phyloP scores from a whole-genome alignment of 2,888 invertebrate species.

The Acrocyrtus sp. region DNA sequence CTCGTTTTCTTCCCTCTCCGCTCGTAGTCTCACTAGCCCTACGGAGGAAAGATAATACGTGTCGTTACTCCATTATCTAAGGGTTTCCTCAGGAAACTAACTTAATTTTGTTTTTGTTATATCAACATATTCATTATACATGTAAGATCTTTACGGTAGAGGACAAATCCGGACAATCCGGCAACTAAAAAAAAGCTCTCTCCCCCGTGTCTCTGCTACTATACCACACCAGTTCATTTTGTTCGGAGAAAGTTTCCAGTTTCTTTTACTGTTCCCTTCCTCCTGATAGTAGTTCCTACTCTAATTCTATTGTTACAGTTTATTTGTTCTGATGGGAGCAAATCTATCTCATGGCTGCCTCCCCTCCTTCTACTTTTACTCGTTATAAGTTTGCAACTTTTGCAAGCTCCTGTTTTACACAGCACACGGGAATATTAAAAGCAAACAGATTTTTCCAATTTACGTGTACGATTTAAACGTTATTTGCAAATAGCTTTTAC shows the following conservation, averaged over 20 bases:
- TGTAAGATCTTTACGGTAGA: too few relatives aligned
- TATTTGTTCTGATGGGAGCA: conserved; percentile 7
- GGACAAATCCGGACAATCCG: too few relatives aligned
- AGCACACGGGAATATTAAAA: neutral
- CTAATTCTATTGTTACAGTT: conserved; percentile 18
- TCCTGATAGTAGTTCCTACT: too few relatives aligned
- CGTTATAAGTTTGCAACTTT: too few relatives aligned
- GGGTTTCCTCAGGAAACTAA: neutral
- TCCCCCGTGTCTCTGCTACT: too few relatives aligned
- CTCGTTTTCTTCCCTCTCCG: too few relatives aligned
- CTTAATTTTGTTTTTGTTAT: neutral
- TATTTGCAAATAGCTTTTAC: too few relatives aligned
- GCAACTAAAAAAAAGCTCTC: too few relatives aligned
- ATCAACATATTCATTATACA: neutral
- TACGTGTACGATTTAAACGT: neutral
- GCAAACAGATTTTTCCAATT: neutral
- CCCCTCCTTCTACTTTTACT: too few relatives aligned
- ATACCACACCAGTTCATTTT: neutral
- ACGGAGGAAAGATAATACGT: too few relatives aligned
- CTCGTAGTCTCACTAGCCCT: too few relatives aligned
- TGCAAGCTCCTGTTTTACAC: too few relatives aligned
- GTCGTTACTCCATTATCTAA: neutral
- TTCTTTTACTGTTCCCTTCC: conserved; percentile 15
- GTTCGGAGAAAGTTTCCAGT: conserved; percentile 12
- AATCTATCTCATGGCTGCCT: conserved; percentile 1